Evolutionary conservation across 2,113 vertebrate genomes (phyloP), one percentile per base, ranked within the genome.

Genomic region (Cyprinodon brontotheroides): DNA sequence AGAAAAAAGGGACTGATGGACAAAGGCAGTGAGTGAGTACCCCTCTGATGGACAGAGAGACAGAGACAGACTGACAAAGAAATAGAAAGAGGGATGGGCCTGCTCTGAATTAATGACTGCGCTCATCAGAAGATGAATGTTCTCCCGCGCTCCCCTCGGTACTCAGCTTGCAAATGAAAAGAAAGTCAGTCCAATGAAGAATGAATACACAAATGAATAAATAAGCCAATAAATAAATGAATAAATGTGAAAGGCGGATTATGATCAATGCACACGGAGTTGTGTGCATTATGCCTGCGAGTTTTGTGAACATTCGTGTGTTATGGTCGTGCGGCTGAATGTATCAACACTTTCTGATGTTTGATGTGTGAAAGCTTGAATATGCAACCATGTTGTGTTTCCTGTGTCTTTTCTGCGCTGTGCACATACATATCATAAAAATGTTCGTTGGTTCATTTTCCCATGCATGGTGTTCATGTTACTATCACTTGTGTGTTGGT

Each of bases 161-260:
- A 87, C 79, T 66, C 12, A 71, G 86, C 82, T 78, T 63, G 45
- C 82, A 86, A 81, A 89, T 81, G 81, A 86, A 84, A 89, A 86
- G 77, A 87, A 81, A 89, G 87, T 74, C 89, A 75, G 84, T 81
- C 75, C 85, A 79, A 86, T 76, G 70, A 89, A 91, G 90, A 92
- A 90, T 91, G 89, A 93, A 91, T 86, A 83, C 82, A 65, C 83
- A 86, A 90, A 84, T 90, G 89, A 92, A 91, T 90, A 91, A 91
- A 90, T 89, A 89, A 91, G 84, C 70, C 84, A 82, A 90, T 89
- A 90, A 91, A 92, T 91, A 87, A 88, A 88, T 85, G 68, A 92
- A 86, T 84, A 87, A 89, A 84, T 2, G 79, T 82, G 79, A 84
- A 85, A 81, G 82, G 79, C 79, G 78, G 77, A 89, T 79, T 62